These are phyloP conservation scores for Bombus polaris DNA, from an alignment of 1,140 invertebrate species.

Conservation along the genomic window DNA sequence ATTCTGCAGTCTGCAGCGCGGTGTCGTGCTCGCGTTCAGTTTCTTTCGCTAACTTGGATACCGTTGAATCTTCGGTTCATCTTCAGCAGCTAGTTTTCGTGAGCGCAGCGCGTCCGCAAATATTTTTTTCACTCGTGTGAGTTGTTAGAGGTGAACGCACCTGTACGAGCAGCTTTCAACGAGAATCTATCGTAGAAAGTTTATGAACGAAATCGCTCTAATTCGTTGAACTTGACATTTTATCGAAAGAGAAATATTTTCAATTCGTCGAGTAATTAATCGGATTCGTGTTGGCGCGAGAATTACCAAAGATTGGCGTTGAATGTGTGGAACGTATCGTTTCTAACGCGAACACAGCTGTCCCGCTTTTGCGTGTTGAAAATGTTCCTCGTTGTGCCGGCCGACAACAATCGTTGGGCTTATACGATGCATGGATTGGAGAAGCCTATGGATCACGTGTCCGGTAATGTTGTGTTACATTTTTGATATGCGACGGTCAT, in stretches of 20 bases:
- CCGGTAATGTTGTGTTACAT: constrained; percentile 59
- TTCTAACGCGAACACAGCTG: constrained; percentile 2
- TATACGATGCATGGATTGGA: constrained; percentile 72
- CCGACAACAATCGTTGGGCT: constrained; percentile 72
- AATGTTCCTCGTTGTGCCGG: constrained; percentile 64
- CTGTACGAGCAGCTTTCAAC: neutral
- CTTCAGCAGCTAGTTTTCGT: neutral
- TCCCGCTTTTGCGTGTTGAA: constrained; percentile 16
- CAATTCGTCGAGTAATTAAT: too few species aligned
- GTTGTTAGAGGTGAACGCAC: neutral
- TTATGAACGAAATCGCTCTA: neutral
- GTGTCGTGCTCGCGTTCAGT: constrained; percentile 18
- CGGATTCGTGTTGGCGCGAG: neutral
- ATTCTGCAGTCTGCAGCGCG: constrained; percentile 4
- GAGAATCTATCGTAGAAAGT: neutral
- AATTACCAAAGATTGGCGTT: neutral
- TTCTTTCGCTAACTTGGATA: constrained; percentile 4
- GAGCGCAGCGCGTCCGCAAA: neutral
- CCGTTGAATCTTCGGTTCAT: neutral
- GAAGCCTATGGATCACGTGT: constrained; percentile 69
- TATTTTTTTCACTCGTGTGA: neutral
- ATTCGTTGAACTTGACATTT: neutral
- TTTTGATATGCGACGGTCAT: neutral
- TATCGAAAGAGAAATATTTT: too few species aligned
- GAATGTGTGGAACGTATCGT: neutral